phyloP scores from a whole-genome alignment of 2,797 vertebrate species.

The Thalassophryne amazonica region DNA sequence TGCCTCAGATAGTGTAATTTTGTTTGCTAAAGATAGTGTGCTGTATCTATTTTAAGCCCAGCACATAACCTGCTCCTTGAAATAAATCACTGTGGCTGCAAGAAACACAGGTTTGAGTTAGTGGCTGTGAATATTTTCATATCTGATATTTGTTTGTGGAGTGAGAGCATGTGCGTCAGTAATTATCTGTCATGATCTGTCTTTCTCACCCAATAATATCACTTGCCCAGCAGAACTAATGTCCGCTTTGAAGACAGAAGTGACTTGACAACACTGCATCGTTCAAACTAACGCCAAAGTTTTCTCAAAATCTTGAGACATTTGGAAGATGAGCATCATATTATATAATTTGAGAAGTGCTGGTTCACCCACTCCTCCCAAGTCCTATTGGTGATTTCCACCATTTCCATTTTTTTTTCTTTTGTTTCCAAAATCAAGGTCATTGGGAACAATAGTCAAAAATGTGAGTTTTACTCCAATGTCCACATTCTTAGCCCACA shows the following conservation, averaged over 20 bases:
- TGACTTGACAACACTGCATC: background rate
- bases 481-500: too few species aligned
- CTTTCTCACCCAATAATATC: slow-evolving; percentile 1
- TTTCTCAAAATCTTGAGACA: too few species aligned
- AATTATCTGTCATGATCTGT: slow-evolving; percentile 7
- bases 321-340: too few species aligned
- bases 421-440: too few species aligned
- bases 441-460: too few species aligned
- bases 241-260: background rate
- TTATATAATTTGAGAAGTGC: too few species aligned
- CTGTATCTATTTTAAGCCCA: slow-evolving; percentile 58
- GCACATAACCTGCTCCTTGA: slow-evolving; percentile 29
- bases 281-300: background rate
- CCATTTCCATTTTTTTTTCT: too few species aligned
- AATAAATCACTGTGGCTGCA: slow-evolving; percentile 29
- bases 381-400: too few species aligned
- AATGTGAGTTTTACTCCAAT: too few species aligned
- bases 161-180: slow-evolving; percentile 10
- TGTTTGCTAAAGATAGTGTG: slow-evolving; percentile 4
- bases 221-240: background rate
- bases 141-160: slow-evolving; percentile 3
- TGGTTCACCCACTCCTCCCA: too few species aligned
- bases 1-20: slow-evolving; percentile 33
- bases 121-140: background rate
- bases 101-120: slow-evolving; percentile 6